A percentile compares a stretch with the other conserved stretches of the same genome.
Evolutionary conservation across 2,888 invertebrate genomes (phyloP).

Genomic region (Pristionchus fissidentatus): DNA sequence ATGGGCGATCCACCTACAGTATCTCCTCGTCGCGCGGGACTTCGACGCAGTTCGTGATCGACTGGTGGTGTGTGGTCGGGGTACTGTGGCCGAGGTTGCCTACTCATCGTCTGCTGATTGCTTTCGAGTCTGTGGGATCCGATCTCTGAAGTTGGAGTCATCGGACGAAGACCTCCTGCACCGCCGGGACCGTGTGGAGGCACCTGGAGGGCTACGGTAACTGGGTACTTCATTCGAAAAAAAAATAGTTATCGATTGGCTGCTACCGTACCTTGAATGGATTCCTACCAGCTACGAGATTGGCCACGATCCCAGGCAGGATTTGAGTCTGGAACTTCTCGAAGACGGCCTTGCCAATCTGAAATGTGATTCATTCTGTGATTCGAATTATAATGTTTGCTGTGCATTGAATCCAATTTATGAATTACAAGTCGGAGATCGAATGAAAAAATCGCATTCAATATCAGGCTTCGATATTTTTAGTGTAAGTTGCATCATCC

Average conservation of each 20-base stretch:
- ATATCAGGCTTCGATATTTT: neutral
- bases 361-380: slow-evolving; percentile 46
- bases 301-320: slow-evolving; percentile 69
- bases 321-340: slow-evolving; percentile 73
- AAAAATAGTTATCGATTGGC: neutral
- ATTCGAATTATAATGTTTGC: neutral
- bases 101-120: neutral
- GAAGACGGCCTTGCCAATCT: slow-evolving; percentile 70
- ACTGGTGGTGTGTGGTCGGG: neutral
- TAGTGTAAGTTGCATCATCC: neutral
- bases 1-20: neutral
- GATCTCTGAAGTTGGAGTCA: slow-evolving; percentile 27
- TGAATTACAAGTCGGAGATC: neutral
- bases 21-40: neutral
- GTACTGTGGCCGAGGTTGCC: neutral
- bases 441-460: too few species aligned
- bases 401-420: too few species aligned
- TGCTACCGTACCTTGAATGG: slow-evolving; percentile 60
- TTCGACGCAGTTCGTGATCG: slow-evolving; percentile 23
- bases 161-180: neutral
- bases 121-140: slow-evolving; percentile 14
- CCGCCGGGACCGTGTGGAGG: slow-evolving; percentile 27
- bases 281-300: slow-evolving; percentile 67
- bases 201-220: neutral
- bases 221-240: neutral